Evolutionary conservation across 2,113 vertebrate genomes (phyloP).

Genomic region (Bostrychus sinensis): DNA sequence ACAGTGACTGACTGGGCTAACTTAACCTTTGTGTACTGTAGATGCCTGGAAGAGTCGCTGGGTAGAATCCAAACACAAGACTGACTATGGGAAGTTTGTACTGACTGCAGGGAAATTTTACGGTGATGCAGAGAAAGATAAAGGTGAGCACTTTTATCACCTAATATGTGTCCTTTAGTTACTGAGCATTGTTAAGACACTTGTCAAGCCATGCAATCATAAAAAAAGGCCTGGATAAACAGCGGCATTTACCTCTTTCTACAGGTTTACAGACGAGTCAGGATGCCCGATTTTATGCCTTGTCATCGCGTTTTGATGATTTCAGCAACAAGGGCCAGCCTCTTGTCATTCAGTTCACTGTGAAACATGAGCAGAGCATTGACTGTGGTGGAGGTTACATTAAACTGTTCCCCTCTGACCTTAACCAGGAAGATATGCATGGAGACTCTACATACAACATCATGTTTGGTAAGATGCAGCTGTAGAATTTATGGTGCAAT

Average conservation of each 20-base stretch:
- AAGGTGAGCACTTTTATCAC: slow-evolving; percentile 72
- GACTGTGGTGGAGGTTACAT: slow-evolving; percentile 84
- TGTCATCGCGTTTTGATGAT: slow-evolving; percentile 81
- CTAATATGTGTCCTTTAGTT: neutral
- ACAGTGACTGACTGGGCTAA: slow-evolving; percentile 1
- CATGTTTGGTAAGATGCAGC: slow-evolving; percentile 81
- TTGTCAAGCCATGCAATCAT: neutral
- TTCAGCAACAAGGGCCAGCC: slow-evolving; percentile 82
- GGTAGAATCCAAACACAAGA: slow-evolving; percentile 83
- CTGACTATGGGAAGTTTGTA: slow-evolving; percentile 82
- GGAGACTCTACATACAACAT: slow-evolving; percentile 83
- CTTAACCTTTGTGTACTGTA: slow-evolving; percentile 50
- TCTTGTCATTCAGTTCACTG: slow-evolving; percentile 82
- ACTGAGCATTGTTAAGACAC: too few relatives aligned
- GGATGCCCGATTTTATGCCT: slow-evolving; percentile 81
- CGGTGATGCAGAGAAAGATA: slow-evolving; percentile 82
- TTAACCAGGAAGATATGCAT: slow-evolving; percentile 82
- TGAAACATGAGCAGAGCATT: slow-evolving; percentile 85
- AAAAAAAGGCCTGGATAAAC: neutral
- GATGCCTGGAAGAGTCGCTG: slow-evolving; percentile 81
- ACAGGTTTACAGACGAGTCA: slow-evolving; percentile 83
- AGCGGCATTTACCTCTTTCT: neutral
- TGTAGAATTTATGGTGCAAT: neutral
- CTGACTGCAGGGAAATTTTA: slow-evolving; percentile 83
- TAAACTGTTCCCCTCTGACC: slow-evolving; percentile 82